Percentiles rank a stretch among this genome's conserved stretches.
Evolutionary conservation across 1,140 invertebrate species (phyloP).

Genomic region (Drosophila rhopaloa): DNA sequence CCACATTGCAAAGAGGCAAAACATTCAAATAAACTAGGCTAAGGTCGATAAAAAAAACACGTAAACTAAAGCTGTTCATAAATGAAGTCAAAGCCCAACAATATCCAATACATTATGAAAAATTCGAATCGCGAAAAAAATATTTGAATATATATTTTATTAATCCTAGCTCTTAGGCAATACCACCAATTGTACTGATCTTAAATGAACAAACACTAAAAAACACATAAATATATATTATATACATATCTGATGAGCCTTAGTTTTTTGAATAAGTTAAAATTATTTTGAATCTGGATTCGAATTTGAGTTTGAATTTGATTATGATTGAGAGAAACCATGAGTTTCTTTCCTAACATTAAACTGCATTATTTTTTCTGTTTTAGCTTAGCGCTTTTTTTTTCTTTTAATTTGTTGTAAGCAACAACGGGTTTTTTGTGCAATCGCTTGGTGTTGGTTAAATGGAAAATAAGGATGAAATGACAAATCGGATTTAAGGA

Average conservation of each 20-base stretch:
- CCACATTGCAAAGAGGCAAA: slow-evolving; percentile 74
- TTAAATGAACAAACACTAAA: slow-evolving; percentile 36
- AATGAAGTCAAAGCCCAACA: slow-evolving; percentile 49
- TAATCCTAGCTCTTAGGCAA: slow-evolving; percentile 22
- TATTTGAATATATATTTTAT: slow-evolving; percentile 7
- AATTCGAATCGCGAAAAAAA: slow-evolving; percentile 14
- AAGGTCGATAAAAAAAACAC: slow-evolving; percentile 10
- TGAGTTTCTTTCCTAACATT: slow-evolving; percentile 22
- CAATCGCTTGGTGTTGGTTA: slow-evolving; percentile 84
- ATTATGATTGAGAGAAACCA: slow-evolving; percentile 5
- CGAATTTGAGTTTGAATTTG: slow-evolving; percentile 56
- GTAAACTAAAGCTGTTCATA: slow-evolving; percentile 50
- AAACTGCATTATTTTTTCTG: slow-evolving; percentile 32
- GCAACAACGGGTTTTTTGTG: slow-evolving; percentile 84
- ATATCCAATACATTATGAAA: slow-evolving; percentile 2
- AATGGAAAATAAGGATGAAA: slow-evolving; percentile 41
- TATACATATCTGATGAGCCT: slow-evolving; percentile 12
- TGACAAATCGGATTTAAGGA: slow-evolving; percentile 16
- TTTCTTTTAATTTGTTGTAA: slow-evolving; percentile 64
- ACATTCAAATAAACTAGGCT: slow-evolving; percentile 28
- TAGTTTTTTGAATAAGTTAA: slow-evolving; percentile 39
- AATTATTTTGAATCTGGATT: slow-evolving; percentile 16
- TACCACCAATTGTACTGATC: slow-evolving; percentile 50
- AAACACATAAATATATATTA: slow-evolving; percentile 4
- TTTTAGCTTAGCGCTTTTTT: slow-evolving; percentile 56